These are phyloP conservation scores for Meriones unguiculatus DNA, from an alignment of 2,113 vertebrate species.

Conservation along the genomic window DNA sequence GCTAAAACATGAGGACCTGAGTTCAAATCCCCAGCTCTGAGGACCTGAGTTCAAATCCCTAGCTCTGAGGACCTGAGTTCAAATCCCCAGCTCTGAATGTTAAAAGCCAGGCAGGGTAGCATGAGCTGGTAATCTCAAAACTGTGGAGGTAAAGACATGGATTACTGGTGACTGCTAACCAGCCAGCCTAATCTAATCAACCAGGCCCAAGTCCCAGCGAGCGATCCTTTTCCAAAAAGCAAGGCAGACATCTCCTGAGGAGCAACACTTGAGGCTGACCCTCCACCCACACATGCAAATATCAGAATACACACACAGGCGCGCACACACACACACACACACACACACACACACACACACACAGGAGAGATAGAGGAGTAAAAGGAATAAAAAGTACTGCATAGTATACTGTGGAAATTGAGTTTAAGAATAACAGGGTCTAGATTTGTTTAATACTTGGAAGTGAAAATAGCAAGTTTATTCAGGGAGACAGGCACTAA, in stretches of 20 bases:
- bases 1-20: background rate
- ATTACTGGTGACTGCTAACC: background rate
- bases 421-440: background rate
- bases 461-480: background rate
- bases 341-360: background rate
- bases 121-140: background rate
- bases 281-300: background rate
- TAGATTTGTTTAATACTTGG: conserved; percentile 18
- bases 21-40: background rate
- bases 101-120: background rate
- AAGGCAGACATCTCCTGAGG: background rate
- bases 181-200: background rate
- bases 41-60: background rate
- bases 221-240: background rate
- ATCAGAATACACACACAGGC: background rate
- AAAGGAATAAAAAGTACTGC: background rate
- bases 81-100: background rate
- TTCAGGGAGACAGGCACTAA: background rate
- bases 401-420: background rate
- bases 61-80: background rate
- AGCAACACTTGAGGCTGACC: background rate
- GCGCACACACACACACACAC: background rate
- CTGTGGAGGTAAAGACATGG: background rate
- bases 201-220: background rate
- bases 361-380: too few relatives aligned